These are phyloP conservation scores for Nephrotoma appendiculata DNA, from an alignment of 2,888 invertebrate species.

Conservation along the genomic window DNA sequence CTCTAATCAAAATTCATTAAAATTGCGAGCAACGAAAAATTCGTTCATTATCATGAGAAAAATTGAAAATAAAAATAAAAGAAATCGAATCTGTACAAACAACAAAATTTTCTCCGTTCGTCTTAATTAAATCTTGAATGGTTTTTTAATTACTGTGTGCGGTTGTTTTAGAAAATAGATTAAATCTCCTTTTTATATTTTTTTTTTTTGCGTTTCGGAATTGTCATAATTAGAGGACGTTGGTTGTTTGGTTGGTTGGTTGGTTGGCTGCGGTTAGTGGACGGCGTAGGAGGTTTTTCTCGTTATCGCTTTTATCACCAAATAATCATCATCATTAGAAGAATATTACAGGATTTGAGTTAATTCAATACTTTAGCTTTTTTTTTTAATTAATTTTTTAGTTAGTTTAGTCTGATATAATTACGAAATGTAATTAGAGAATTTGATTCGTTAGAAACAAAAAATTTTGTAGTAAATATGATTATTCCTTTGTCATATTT, in stretches of 20 bases:
- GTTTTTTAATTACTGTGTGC: not conserved
- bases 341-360: not conserved
- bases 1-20: not conserved
- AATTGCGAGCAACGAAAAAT: not conserved
- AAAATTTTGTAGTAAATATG: too few species aligned
- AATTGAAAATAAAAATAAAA: not conserved
- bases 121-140: not conserved
- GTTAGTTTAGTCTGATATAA: not conserved
- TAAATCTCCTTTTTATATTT: not conserved
- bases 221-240: not conserved
- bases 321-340: not conserved
- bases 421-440: not conserved
- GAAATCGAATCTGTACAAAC: not conserved
- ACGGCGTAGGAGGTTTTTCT: not conserved
- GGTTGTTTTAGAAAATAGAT: not conserved
- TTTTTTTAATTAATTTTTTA: not conserved
- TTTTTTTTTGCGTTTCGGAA: not conserved
- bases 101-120: not conserved
- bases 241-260: not conserved
- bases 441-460: not conserved
- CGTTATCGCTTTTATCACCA: not conserved
- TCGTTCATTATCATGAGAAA: not conserved
- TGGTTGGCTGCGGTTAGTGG: not conserved
- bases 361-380: not conserved
- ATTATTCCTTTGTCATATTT: too few species aligned